Base-by-base conservation (phyloP, 2,113 vertebrate genomes). In the Pteronura brasiliensis region DNA sequence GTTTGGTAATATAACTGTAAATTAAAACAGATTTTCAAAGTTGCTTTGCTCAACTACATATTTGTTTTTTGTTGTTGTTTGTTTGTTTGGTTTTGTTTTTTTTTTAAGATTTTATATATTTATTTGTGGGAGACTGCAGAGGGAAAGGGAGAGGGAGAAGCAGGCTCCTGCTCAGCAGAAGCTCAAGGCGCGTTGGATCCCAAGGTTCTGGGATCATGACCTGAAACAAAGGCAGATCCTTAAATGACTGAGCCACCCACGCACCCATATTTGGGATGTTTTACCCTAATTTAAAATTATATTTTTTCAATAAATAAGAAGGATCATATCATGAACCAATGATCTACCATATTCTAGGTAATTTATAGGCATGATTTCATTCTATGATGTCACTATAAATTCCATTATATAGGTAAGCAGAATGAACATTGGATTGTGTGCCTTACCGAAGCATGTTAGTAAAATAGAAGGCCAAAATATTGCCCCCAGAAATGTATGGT, bases 261-360 rank as follows among this genome's bases (percentile, higher is more conserved):
- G 34, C 18, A 5, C 67, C 39, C 1, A 85, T 49, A 11, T 34
- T 49, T 88, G 87, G n/a, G 49, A 84, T 49, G 77, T 88, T 95
- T 69, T 36, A n/a, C 39, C 27, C 10, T 31, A 93, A 84, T 14
- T 59, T 61, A 89, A 65, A 55, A 74, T 55, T 6, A 44, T 52
- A 42, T 52, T 47, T 77, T 88, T 92, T 67, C 55, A 77, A 34
- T 55, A 85, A 96, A 77, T 34, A 89, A 65, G 34, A 91, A 84
- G 39, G 15, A 61, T 59, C 13, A 18, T 8, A 52, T 42, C 15
- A 71, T 95, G 27, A 95, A 61, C 61, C 55, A 23, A 76, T 84
- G 21, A 29, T 36, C 42, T 52, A 52, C 61, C 42, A 39, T 72
- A 14, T 59, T 80, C 61, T 92, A 47, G 29, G 17, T 85, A 39